Base-by-base conservation (phyloP, 2,797 vertebrate genomes). In the Discoglossus pictus region DNA sequence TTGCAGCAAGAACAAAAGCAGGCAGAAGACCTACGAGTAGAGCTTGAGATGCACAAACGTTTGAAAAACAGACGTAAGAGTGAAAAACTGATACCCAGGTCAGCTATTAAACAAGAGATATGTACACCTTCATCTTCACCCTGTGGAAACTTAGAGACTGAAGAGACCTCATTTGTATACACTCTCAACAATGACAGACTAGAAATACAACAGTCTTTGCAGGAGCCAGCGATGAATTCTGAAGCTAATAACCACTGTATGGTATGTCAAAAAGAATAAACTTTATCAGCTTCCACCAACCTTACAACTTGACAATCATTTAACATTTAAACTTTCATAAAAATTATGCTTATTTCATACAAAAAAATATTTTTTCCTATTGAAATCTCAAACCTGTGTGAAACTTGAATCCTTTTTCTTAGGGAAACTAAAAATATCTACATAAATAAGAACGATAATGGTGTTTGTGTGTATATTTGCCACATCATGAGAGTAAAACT, bases 1-100 rank as follows among this genome's bases (percentile, higher is more conserved):
- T 72, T 79, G 15, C 48, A 44, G 13, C 73, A 51, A 73, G 85
- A 83, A 71, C 86, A 80, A 74, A 83, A 78, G 17, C 79, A 86
- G 21, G 79, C 83, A 39, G 76, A 87, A 60, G 89, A 92, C 73
- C 80, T 88, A 48, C 84, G 77, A 2, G 82, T 89, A 53, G 91
- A 92, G 76, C 77, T 89, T 44, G 88, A 91, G 79, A 87, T 88
- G 87, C 89, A 88, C 78, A 88, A 91, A 77, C 85, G 90, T 74
- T 85, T 89, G 69, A 84, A 89, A 78, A 86, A 82, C 68, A 80
- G 88, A 75, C 84, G 84, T 15, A 75, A 79, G 75, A 78, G 72
- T 10, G 75, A 80, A 2, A 59, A 72, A 18, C 61, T 1, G 1
- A 74, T 65, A 10, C 24, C 36, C 0, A 24, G 54, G 31, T 65